Percentiles rank a stretch among this genome's conserved stretches.
phyloP scores from a whole-genome alignment of 2,113 vertebrate species.

The Lepisosteus osseus region DNA sequence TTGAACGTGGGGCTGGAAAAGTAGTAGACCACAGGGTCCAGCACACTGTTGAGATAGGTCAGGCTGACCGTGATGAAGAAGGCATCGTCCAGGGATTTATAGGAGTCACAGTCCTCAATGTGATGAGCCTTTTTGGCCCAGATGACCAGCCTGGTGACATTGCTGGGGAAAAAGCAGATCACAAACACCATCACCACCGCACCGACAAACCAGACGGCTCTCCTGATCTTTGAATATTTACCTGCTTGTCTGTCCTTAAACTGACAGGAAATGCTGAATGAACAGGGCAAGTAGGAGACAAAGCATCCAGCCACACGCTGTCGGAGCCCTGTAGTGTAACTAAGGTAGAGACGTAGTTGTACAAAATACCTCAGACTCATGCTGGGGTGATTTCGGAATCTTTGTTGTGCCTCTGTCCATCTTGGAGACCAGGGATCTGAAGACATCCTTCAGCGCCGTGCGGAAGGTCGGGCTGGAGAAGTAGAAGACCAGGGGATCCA shows the following conservation, averaged over 20 bases:
- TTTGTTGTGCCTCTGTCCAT: too few relatives aligned
- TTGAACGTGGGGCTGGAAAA: constrained; percentile 53
- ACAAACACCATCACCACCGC: constrained; percentile 20
- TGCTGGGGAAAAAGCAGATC: constrained; percentile 29
- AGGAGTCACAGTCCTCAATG: constrained; percentile 19
- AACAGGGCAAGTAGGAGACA: constrained; percentile 51
- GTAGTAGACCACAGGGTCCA: constrained; percentile 63
- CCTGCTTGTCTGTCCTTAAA: constrained; percentile 40
- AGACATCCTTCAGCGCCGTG: neutral
- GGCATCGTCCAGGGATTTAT: constrained; percentile 22
- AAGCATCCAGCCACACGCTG: constrained; percentile 45
- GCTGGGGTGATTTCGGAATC: too few relatives aligned
- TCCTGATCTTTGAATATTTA: constrained; percentile 45
- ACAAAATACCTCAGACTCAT: too few relatives aligned
- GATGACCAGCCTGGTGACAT: constrained; percentile 20
- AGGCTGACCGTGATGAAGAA: constrained; percentile 57
- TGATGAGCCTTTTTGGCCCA: neutral
- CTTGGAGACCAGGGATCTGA: too few relatives aligned
- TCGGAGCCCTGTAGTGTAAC: neutral
- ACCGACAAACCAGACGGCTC: constrained; percentile 46
- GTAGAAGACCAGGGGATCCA: constrained; percentile 71
- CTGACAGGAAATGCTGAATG: constrained; percentile 34
- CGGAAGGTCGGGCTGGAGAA: constrained; percentile 67
- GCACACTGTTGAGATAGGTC: constrained; percentile 59
- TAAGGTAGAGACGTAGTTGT: too few relatives aligned